Evolutionary conservation across 1,140 invertebrate species (phyloP).

Genomic region (Sinella curviseta): DNA sequence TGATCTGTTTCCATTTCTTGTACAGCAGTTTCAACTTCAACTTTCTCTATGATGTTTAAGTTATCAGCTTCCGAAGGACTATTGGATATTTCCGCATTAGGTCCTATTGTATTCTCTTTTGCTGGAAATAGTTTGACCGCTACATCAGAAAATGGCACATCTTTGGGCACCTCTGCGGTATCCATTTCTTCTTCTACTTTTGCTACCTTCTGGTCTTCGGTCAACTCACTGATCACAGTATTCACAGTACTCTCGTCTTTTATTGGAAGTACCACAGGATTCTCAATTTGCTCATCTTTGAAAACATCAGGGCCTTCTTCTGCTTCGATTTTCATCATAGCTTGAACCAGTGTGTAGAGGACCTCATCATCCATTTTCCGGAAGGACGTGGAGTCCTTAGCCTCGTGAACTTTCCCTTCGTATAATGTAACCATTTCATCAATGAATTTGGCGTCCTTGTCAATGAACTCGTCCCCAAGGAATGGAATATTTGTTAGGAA

Average conservation of each 20-base stretch:
- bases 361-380: conserved; percentile 12
- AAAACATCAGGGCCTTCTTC: neutral
- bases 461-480: conserved; percentile 37
- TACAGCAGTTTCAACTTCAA: neutral
- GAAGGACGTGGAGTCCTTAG: neutral
- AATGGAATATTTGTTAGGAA: conserved; percentile 38
- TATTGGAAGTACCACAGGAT: neutral
- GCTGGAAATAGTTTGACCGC: neutral
- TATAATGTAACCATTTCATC: conserved; percentile 33
- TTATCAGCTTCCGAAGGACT: neutral
- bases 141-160: neutral
- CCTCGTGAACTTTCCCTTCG: conserved; percentile 27
- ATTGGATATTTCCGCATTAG: too few relatives aligned
- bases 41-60: neutral
- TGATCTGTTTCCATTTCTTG: neutral
- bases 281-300: neutral
- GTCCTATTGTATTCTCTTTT: neutral
- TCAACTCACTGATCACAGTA: neutral
- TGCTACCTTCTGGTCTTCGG: too few relatives aligned
- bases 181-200: neutral
- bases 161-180: neutral
- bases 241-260: neutral
- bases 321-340: neutral
- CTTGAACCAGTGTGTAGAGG: neutral
- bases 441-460: conserved; percentile 33